Evolutionary conservation across 2,797 vertebrate species (phyloP).

Genomic region (Gallirallus australis): DNA sequence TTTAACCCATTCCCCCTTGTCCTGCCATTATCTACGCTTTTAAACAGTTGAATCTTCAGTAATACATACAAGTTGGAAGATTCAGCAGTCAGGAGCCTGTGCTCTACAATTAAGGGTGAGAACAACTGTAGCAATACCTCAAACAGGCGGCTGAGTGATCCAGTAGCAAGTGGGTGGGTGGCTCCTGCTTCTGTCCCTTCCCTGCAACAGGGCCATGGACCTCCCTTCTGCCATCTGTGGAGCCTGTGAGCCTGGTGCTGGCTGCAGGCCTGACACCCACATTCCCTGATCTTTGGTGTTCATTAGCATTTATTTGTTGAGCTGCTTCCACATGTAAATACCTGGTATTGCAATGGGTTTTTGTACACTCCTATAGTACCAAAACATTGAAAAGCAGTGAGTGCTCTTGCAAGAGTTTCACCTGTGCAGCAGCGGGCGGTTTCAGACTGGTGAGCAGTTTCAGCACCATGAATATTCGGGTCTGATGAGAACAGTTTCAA

Average conservation of each 20-base stretch:
- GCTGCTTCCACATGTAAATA: not conserved
- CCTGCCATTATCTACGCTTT: too few species aligned
- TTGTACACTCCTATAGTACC: constrained; percentile 40
- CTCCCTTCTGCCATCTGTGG: not conserved
- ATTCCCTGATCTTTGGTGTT: not conserved
- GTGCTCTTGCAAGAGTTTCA: constrained; percentile 26
- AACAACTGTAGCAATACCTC: not conserved
- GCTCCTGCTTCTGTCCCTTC: not conserved
- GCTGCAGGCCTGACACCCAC: not conserved
- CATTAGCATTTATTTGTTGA: not conserved
- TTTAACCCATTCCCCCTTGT: too few species aligned
- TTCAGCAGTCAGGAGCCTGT: not conserved
- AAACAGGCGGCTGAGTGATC: not conserved
- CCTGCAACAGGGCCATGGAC: not conserved
- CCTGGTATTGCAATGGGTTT: not conserved
- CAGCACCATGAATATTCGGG: constrained; percentile 49
- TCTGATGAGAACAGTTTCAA: constrained; percentile 38
- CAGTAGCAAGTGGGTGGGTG: fast-evolving
- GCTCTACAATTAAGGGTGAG: not conserved
- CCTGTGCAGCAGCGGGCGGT: constrained; percentile 28
- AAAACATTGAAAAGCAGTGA: constrained; percentile 44
- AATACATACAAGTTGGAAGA: not conserved
- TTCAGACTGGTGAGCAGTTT: constrained; percentile 21
- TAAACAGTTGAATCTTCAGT: not conserved
- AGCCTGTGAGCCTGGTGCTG: not conserved